Evolutionary conservation across 2,888 invertebrate genomes (phyloP), one percentile per base, ranked within the genome.

Genomic region (Chironomus riparius): DNA sequence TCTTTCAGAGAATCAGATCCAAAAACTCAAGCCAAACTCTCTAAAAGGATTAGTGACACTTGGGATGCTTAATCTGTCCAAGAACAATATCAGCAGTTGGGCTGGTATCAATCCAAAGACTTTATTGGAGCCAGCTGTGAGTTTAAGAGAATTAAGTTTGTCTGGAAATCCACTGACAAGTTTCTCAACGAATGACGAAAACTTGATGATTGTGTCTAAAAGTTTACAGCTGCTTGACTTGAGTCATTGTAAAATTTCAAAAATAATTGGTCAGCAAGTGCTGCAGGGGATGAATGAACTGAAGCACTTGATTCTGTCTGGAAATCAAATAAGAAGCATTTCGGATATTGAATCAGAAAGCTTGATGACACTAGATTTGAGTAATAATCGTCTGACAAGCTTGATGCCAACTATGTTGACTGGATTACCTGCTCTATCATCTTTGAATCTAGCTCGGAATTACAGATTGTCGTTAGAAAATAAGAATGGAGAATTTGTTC

Each of bases 401-500:
- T 80, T 90, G 15, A 83, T 85, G 77, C 82, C 85, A 6, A 83
- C 85, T 75, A 87, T 89, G 70, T 83, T 92, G 68, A 82, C 84
- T 48, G 87, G 87, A 24, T 81, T 92, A 77, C 87, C 88, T 21
- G 83, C 85, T 13, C 82, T 93, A 78, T 85, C 88, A 76, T 86
- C 86, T 68, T 82, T 93, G 15, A 85, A 87, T 79, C 80, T 93
- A 78, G 86, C 88, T 3, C 85, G 88, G 79, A 92, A 92, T 80
- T 87, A 86, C 65, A 85, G 86, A 15, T 79, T 88, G 12, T 83
- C 86, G 61, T 81, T 86, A 4, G 82, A 81, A 80, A 69, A 77
- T 78, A 77, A 77, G 12, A 15, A 81, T 0, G 81, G 82, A 0
- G 83, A 84, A 61, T 81, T 80, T 47, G 82, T 87, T n/a, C 82